Base-by-base conservation (phyloP, 2,888 invertebrate species). In the Branchipolynoe longqiensis region DNA sequence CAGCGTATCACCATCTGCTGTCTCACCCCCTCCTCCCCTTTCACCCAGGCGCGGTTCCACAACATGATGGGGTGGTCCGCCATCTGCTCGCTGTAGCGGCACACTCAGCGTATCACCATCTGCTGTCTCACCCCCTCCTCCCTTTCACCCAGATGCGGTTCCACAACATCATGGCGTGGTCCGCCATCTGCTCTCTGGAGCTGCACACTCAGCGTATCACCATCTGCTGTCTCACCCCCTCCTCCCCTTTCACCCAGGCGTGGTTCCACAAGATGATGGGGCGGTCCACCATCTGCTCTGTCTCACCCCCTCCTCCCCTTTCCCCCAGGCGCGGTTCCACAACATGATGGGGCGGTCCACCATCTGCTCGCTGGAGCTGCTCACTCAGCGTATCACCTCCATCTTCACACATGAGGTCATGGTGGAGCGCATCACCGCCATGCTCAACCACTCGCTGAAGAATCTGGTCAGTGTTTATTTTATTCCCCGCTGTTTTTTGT, bases 401-500 rank as follows among this genome's bases (percentile, higher is more conserved):
- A 97, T 98, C 69, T 98, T 98, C 94, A 97, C 97, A 89, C 98
- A 98, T 93, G 95, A 96, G 59, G 97, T 97, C 8, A 96, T 99
- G 95, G 98, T 98, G 0, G 98, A 98, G 92, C 95, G 98, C 40
- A 96, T 99, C 86, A 97, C 98, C 0, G 96, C 97, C 14, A 99
- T 99, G 98, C 95, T 99, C 85, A 99, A 99, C 94, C 98, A 98
- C 94, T 97, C 99, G 93, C 94, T 99, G 41, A 94, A 96, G 74
- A 96, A 98, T 93, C 94, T 99, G 87, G 98, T 94, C 87, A 89
- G 91, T 84, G n/a, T n/a, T n/a, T n/a, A n/a, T n/a, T n/a, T n/a
- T n/a, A n/a, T n/a, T 48, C 48, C 48, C 8, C 8, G 48, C 48
- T 48, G 18, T 48, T 48, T 8, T 12, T 8, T 48, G 8, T 18